Percentiles rank a stretch among this genome's conserved stretches.
phyloP scores from a whole-genome alignment of 2,113 vertebrate genomes.

The Campylorhamphus procurvoides region DNA sequence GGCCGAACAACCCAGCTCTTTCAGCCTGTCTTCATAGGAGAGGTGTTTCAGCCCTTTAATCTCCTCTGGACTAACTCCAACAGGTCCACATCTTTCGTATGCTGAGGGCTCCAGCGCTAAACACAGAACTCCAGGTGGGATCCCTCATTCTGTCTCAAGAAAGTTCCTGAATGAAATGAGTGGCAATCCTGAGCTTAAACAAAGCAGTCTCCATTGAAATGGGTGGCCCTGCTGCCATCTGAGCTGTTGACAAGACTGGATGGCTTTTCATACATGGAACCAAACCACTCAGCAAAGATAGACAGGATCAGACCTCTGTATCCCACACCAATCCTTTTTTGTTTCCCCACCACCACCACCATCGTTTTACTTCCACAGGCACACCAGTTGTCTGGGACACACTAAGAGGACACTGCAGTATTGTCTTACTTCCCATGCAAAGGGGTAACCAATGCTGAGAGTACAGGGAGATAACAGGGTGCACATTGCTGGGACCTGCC shows the following conservation, averaged over 20 bases:
- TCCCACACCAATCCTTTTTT: neutral
- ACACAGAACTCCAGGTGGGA: too few relatives aligned
- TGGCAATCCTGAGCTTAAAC: neutral
- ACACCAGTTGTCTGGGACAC: neutral
- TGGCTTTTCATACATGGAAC: neutral
- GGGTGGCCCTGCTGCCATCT: fast-evolving
- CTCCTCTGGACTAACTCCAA: neutral
- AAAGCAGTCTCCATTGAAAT: neutral
- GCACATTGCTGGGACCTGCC: neutral
- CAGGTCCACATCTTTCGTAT: neutral
- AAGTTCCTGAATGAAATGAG: neutral
- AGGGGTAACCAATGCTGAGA: neutral
- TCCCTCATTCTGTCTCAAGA: neutral
- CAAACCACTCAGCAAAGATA: fast-evolving
- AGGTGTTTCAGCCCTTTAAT: neutral
- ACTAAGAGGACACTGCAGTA: neutral
- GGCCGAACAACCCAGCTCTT: neutral
- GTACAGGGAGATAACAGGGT: neutral
- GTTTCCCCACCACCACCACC: fast-evolving
- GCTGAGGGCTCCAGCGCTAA: neutral
- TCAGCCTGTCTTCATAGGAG: neutral
- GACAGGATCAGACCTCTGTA: neutral
- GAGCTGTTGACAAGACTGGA: neutral
- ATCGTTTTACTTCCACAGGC: neutral
- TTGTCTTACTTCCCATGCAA: neutral